Evolutionary conservation across 2,113 vertebrate species (phyloP).

Genomic region (Cochlearius cochlearius): DNA sequence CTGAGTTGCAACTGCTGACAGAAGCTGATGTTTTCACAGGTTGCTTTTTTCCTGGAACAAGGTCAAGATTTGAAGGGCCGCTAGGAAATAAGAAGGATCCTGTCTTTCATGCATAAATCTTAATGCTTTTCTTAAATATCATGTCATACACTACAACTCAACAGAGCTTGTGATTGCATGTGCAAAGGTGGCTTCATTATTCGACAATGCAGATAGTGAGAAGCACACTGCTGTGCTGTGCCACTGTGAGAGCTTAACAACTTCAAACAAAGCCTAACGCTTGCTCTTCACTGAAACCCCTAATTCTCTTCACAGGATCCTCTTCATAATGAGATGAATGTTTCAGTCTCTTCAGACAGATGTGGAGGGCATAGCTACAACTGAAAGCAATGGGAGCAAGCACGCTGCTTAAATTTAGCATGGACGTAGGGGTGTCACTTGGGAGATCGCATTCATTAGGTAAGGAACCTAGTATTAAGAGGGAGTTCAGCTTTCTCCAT

Average conservation of each 20-base stretch:
- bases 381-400: neutral
- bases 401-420: neutral
- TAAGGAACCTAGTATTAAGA: neutral
- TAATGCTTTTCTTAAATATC: neutral
- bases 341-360: neutral
- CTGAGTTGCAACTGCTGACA: neutral
- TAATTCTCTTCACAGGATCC: neutral
- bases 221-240: neutral
- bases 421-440: neutral
- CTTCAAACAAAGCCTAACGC: neutral
- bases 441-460: neutral
- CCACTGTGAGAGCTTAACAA: neutral
- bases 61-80: neutral
- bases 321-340: neutral
- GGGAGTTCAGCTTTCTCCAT: neutral
- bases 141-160: neutral
- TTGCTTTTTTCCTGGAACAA: neutral
- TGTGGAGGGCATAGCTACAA: neutral
- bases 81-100: neutral
- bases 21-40: slow-evolving; percentile 22
- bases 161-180: neutral
- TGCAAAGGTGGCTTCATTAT: neutral
- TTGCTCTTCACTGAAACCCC: neutral
- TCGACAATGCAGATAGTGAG: neutral
- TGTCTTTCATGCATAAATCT: neutral